phyloP scores from a whole-genome alignment of 2,888 invertebrate species.

The Muscina levida region DNA sequence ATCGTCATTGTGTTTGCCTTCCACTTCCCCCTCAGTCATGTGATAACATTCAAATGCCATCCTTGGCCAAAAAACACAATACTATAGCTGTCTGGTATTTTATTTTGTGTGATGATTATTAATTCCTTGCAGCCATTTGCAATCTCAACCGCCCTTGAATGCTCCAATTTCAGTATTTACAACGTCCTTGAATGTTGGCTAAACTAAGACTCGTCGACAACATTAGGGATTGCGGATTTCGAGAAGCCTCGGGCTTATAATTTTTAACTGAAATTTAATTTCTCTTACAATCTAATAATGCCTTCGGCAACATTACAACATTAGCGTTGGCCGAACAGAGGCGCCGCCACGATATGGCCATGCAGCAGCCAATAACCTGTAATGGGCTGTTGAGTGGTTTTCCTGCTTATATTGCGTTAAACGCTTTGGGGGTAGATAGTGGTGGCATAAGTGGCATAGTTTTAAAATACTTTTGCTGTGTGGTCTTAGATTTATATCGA shows the following conservation, averaged over 20 bases:
- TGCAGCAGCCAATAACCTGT: not conserved
- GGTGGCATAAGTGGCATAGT: too few species aligned
- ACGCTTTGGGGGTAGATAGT: not conserved
- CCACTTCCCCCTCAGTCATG: too few species aligned
- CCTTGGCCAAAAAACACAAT: too few species aligned
- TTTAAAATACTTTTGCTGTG: too few species aligned
- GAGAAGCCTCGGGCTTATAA: not conserved
- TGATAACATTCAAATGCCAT: constrained; percentile 2
- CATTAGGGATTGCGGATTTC: not conserved
- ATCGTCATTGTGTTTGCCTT: not conserved
- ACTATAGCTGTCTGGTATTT: not conserved
- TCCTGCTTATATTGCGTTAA: not conserved
- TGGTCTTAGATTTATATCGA: too few species aligned
- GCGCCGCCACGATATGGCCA: not conserved
- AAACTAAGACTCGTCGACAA: not conserved
- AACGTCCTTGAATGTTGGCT: not conserved
- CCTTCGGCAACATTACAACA: not conserved
- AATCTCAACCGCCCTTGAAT: too few species aligned
- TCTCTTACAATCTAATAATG: not conserved
- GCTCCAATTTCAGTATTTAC: too few species aligned
- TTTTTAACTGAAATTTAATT: not conserved
- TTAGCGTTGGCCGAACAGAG: not conserved
- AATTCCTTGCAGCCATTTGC: not conserved
- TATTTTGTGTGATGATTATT: not conserved
- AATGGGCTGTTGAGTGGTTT: not conserved